Evolutionary conservation across 2,888 invertebrate species (phyloP), one percentile per base, ranked within the genome.

Genomic region (Biston betularia): DNA sequence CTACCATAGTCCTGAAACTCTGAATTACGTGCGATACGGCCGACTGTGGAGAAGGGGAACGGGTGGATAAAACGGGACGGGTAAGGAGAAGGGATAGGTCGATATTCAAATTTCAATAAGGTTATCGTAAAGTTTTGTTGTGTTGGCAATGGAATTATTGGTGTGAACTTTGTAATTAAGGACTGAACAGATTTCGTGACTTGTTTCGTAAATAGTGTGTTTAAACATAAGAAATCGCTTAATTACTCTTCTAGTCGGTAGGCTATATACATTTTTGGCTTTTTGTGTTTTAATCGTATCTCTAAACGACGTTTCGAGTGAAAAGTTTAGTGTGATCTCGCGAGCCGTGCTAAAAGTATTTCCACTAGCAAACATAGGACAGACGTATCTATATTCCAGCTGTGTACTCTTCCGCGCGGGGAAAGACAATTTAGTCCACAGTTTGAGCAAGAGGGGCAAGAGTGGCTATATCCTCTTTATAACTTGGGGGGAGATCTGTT

Each of bases 101-200:
- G 85, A 90, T 90, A 89, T 84, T 85, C 78, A 85, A 83, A 86
- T 83, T 79, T 79, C 74, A 82, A 85, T 80, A 81, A 81, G 82
- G 81, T 45, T 62, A 62, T 52, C 63, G 53, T 61, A 58, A 63
- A 68, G 63, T 58, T 63, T 54, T 63, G 50, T 63, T 55, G 14
- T 66, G 62, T 63, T 63, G 45, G 34, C 44, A 44, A 38, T 50
- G 42, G 49, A 67, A 59, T 67, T 67, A 67, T 55, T 33, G 14
- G 40, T 12, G 48, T 44, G 35, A 58, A 62, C 57, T 58, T 62
- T 57, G 11, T 61, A 46, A 62, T 57, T 60, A 66, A 40, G 52
- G 53, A 44, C 11, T 33, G 4, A 61, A 45, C 49, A 48, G 48
- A 49, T 58, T 58, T 58, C 8, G 45, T 3, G 45, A 45, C 35